Evolutionary conservation across 2,888 invertebrate species (phyloP).

Genomic region (Brachypalpus laphriformis): DNA sequence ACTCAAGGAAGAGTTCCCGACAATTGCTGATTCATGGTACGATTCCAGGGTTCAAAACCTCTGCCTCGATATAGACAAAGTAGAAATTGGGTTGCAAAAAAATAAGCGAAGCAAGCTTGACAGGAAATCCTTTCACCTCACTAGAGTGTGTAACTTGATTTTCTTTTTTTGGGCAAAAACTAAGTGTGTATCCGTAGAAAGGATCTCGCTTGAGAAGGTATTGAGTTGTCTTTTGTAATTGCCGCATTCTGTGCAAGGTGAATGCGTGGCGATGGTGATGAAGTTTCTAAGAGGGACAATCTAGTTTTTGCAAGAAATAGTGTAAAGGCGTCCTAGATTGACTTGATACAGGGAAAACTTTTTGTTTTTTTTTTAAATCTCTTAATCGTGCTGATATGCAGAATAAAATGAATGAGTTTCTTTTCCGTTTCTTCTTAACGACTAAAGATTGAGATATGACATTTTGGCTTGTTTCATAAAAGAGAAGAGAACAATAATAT

Average conservation of each 20-base stretch:
- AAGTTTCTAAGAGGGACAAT: not conserved
- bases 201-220: not conserved
- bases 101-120: not conserved
- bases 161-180: not conserved
- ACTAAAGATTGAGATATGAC: too few relatives aligned
- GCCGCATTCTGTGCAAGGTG: not conserved
- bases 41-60: not conserved
- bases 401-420: too few relatives aligned
- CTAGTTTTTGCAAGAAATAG: not conserved
- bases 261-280: not conserved
- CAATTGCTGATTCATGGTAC: slow-evolving; percentile 24
- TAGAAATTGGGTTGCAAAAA: not conserved
- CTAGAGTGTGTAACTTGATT: slow-evolving; percentile 7
- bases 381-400: too few relatives aligned
- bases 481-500: too few relatives aligned
- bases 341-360: not conserved
- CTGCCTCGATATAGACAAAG: not conserved
- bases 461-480: too few relatives aligned
- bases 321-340: not conserved
- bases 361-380: too few relatives aligned
- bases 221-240: not conserved
- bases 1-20: not conserved
- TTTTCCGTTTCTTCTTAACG: too few relatives aligned
- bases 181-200: not conserved
- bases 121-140: slow-evolving; percentile 18